Evolutionary conservation across 2,888 invertebrate genomes (phyloP), one percentile per base, ranked within the genome.

Genomic region (Mimachlamys varia): DNA sequence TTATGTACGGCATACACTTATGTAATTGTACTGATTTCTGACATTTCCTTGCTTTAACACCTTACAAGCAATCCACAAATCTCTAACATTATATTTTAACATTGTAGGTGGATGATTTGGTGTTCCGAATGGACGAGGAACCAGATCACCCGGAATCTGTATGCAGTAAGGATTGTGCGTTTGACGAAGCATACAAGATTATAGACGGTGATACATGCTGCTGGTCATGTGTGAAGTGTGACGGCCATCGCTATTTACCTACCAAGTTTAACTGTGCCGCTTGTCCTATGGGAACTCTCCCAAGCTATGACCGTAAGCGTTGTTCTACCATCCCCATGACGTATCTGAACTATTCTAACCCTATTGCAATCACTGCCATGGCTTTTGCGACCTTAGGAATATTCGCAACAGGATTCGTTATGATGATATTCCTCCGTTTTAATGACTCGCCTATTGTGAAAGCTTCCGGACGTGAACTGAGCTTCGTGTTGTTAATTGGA

Each of bases 311-410:
- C 89, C 98, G 98, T 15, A 98, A 98, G 94, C 38, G 91, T 7
- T 97, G 97, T 91, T 92, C 93, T 12, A 90, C 93, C 62, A 96
- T 96, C 44, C 95, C 95, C 2, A 98, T 98, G 97, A 94, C 95
- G 33, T 96, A 96, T 92, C 95, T 97, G 98, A 98, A 19, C 89
- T 96, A 96, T 92, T 95, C 94, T 96, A 98, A 98, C 93, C 98
- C 98, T 89, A 98, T 99, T 98, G 99, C 99, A 7, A 98, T 99
- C 92, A 99, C 98, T 0, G 99, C 99, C 19, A 98, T 99, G 98
- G 98, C 98, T 17, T 96, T 97, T 90, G 95, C 97, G 7, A 94
- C 96, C 0, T 91, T 96, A 0, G 97, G 97, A 22, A 96, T 97
- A 88, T 88, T 95, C n/a, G 92, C 95, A 2, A 97, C 97, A 0